Base-by-base conservation (phyloP, 2,888 invertebrate genomes). In the Globia sparganii region DNA sequence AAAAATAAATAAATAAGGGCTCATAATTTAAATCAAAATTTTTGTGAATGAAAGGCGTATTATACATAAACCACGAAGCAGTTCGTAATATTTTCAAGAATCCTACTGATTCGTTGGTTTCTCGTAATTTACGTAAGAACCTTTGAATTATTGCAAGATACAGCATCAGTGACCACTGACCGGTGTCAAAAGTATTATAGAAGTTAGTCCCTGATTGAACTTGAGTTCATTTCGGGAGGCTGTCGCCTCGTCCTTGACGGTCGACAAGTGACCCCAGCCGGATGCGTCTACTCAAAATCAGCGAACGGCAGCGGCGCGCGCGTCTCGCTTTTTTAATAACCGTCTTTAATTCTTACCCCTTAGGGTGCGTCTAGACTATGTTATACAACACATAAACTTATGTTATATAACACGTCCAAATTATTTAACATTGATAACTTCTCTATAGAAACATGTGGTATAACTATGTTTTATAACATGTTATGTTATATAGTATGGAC, bases 211-310 rank as follows among this genome's bases (percentile, higher is more conserved):
- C 68, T 78, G 84, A 72, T 86, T 88, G 90, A 91, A 88, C 87
- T 86, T 87, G 86, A 85, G 88, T 87, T 87, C 87, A 86, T 81
- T 86, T 80, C 61, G 83, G 86, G 89, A 89, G 89, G 87, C 85
- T 87, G 88, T 76, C 66, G 75, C 68, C 73, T 78, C 74, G 86
- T 86, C 87, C 89, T 88, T 88, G 88, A 75, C 77, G 80, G 76
- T 78, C 72, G 84, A 71, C 78, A 71, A 83, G 78, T 81, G 80
- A 78, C 83, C 83, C 79, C 69, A 80, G 78, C 84, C 72, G 81
- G 75, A 78, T 80, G 75, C 75, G 85, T 80, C 83, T 78, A 81
- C 78, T 73, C 67, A 69, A 84, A 84, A 87, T 83, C 87, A 84
- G 85, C 87, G 88, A 84, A n/a, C n/a, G n/a, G n/a, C 87, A 88